These are phyloP conservation scores for Lampris incognitus DNA, from an alignment of 2,113 vertebrate genomes.

Conservation along the genomic window DNA sequence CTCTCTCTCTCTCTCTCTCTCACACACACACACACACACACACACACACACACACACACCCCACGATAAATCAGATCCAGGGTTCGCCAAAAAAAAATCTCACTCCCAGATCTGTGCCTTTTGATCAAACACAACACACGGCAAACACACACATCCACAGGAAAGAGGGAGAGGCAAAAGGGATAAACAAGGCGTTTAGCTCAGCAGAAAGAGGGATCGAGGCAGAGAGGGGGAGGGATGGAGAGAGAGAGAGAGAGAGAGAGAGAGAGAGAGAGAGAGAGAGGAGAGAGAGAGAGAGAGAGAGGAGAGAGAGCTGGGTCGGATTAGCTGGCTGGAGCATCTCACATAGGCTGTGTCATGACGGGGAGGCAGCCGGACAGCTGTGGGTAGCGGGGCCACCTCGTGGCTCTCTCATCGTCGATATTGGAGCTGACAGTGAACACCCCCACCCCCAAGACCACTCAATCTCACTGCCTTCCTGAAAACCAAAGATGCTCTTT, in stretches of 20 bases:
- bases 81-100: conserved; percentile 54
- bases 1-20: too few species aligned
- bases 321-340: conserved; percentile 65
- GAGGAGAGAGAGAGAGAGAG: conserved; percentile 34
- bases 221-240: conserved; percentile 31
- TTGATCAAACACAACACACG: conserved; percentile 53
- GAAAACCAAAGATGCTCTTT: neutral
- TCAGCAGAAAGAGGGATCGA: conserved; percentile 50
- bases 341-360: conserved; percentile 43
- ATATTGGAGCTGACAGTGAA: conserved; percentile 43
- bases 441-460: conserved; percentile 26
- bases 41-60: conserved; percentile 47
- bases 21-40: conserved; percentile 38
- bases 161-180: conserved; percentile 16
- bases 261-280: conserved; percentile 13
- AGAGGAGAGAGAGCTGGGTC: conserved; percentile 23
- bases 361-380: conserved; percentile 60
- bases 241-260: conserved; percentile 27
- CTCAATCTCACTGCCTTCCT: conserved; percentile 26
- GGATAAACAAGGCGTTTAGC: conserved; percentile 71
- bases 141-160: conserved; percentile 42
- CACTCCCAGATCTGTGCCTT: conserved; percentile 37
- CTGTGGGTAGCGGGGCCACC: conserved; percentile 40
- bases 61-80: conserved; percentile 62
- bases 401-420: conserved; percentile 43